phyloP scores from a whole-genome alignment of 2,888 invertebrate genomes.

The Synergus laeviventris region DNA sequence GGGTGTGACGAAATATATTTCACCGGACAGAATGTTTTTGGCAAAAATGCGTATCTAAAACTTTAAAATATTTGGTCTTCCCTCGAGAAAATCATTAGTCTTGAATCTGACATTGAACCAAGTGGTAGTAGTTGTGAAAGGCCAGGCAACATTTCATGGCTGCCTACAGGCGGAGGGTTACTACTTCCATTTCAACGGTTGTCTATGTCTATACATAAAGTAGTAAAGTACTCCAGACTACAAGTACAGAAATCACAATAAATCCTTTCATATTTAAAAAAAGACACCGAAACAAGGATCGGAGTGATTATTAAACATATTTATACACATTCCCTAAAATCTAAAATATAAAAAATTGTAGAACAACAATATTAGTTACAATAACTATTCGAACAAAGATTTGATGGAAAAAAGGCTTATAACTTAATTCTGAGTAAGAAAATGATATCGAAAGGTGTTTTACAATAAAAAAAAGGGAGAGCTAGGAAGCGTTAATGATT shows the following conservation, averaged over 20 bases:
- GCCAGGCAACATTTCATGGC: conserved; percentile 23
- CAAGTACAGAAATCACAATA: background rate
- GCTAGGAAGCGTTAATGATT: conserved; percentile 17
- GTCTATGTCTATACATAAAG: background rate
- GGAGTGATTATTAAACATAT: background rate
- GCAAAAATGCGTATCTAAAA: too few relatives aligned
- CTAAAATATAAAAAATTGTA: background rate
- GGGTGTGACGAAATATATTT: too few relatives aligned
- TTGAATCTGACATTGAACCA: background rate
- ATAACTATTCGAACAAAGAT: too few relatives aligned
- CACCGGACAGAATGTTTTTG: too few relatives aligned
- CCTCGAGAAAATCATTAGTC: background rate
- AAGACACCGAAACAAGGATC: background rate
- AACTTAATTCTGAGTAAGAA: too few relatives aligned
- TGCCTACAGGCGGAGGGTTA: conserved; percentile 27
- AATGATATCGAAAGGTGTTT: background rate
- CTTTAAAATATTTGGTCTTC: too few relatives aligned
- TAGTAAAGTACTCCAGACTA: background rate
- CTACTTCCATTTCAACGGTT: conserved; percentile 20
- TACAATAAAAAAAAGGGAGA: background rate
- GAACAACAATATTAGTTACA: too few relatives aligned
- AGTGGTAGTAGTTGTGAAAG: background rate
- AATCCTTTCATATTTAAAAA: background rate
- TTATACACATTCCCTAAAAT: background rate
- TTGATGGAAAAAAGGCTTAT: too few relatives aligned